These are phyloP conservation scores for Hecatera dysodea DNA, from an alignment of 2,888 invertebrate species.

Conservation along the genomic window DNA sequence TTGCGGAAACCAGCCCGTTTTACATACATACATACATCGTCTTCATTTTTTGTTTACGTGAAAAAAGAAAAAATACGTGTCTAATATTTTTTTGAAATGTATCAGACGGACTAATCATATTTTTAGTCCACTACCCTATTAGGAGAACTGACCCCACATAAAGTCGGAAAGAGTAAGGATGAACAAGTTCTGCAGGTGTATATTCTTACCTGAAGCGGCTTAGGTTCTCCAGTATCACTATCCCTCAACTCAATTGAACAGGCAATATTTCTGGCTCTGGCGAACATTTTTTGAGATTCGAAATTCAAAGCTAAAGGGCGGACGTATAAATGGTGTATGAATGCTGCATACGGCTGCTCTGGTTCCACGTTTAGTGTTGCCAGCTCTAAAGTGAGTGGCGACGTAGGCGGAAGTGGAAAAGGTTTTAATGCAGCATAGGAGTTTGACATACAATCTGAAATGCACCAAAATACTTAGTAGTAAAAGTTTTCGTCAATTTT, in stretches of 20 bases:
- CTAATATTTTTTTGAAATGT: no score
- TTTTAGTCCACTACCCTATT: no score
- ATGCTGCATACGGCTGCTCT: slow-evolving; percentile 96
- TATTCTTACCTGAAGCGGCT: slow-evolving; percentile 92
- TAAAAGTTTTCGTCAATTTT: background rate
- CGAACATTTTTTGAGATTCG: slow-evolving; percentile 97
- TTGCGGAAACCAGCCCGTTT: no score
- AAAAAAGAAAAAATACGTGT: no score
- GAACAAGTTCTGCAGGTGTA: background rate
- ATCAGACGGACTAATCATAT: no score
- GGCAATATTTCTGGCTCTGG: slow-evolving; percentile 98
- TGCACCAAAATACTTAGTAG: background rate
- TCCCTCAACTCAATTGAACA: slow-evolving; percentile 97
- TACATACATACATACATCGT: no score
- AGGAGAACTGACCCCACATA: no score
- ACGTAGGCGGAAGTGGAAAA: slow-evolving; percentile 95
- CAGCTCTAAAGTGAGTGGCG: slow-evolving; percentile 95
- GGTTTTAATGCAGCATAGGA: slow-evolving; percentile 96
- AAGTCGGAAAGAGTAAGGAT: no score
- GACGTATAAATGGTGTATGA: slow-evolving; percentile 97
- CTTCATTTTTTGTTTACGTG: no score
- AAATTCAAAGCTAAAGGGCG: slow-evolving; percentile 96
- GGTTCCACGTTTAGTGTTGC: slow-evolving; percentile 94
- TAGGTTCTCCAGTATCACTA: slow-evolving; percentile 92
- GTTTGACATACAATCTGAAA: slow-evolving; percentile 95